Evolutionary conservation across 2,888 invertebrate genomes (phyloP), one percentile per base, ranked within the genome.

Genomic region (Colostygia pectinataria): DNA sequence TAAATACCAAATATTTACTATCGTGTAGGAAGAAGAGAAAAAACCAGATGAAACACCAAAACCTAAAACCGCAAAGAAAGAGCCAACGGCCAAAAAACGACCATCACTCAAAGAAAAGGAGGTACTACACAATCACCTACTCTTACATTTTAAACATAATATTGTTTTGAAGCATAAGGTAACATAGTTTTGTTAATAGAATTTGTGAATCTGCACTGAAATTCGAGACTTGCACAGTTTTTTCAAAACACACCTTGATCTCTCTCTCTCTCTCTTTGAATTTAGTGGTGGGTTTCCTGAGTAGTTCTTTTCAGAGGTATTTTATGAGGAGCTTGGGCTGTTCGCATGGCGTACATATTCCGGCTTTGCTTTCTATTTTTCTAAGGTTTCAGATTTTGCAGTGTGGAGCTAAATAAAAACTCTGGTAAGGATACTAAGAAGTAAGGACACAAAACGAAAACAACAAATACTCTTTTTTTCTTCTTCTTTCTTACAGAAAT

Each of bases 1-100:
- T 9, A 5, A 28, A 7, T 31, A 43, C 40, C 8, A 15, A 24
- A 25, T 33, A 27, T 43, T 14, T 15, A 34, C 15, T 53, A 14
- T 46, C 4, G 44, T 63, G 58, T 81, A 89, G 90, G 90, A 84
- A 56, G 88, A 89, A 52, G 87, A 87, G 43, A 74, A 76, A 71
- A 83, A 80, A 59, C 77, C 88, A 25, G 91, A 91, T 50, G 91
- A 89, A 23, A 86, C 90, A 71, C 73, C 83, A 57, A 91, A 90
- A 60, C 61, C 77, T 61, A 91, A 83, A 68, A 66, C 33, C 3
- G 18, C 80, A 47, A 87, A 86, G 65, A 81, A 84, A 70, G 83
- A 86, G 48, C 71, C 81, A n/a, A 62, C 80, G 8, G 63, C 77
- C 66, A 88, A 89, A 80, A 88, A 90, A 66, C 83, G 89, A 43